Conservation (phyloP, 2,797 vertebrate species). For the Chrysolophus pictus region DNA sequence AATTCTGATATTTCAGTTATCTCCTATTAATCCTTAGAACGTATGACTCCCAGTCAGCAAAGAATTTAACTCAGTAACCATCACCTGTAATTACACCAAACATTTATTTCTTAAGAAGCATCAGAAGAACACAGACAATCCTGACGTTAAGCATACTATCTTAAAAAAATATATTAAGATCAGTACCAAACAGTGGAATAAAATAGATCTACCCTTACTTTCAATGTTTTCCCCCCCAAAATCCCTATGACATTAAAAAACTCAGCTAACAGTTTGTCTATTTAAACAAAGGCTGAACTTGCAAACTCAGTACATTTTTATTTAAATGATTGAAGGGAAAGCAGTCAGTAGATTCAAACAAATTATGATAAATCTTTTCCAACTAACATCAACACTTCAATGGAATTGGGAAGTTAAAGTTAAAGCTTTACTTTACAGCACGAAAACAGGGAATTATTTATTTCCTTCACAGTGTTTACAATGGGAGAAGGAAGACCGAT, state of each 20-base stretch:
- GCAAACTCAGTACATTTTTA: neutral
- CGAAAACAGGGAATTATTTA: neutral
- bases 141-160: neutral
- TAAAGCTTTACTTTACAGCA: neutral
- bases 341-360: neutral
- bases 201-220: neutral
- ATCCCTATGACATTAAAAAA: neutral
- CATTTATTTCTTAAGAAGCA: neutral
- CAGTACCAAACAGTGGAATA: neutral
- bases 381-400: neutral
- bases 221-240: neutral
- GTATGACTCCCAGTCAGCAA: neutral
- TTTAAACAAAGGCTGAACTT: constrained; percentile 14
- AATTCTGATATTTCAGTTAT: neutral
- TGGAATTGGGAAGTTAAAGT: neutral
- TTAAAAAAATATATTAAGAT: neutral
- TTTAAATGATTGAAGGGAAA: neutral
- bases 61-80: neutral
- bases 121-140: neutral
- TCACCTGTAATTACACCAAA: neutral
- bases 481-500: neutral
- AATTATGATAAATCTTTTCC: neutral
- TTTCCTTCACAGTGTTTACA: neutral
- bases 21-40: neutral
- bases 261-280: neutral